Percentiles rank a stretch among this genome's conserved stretches.
Conservation (phyloP, 2,113 vertebrate genomes). For the Marmota monax region DNA sequence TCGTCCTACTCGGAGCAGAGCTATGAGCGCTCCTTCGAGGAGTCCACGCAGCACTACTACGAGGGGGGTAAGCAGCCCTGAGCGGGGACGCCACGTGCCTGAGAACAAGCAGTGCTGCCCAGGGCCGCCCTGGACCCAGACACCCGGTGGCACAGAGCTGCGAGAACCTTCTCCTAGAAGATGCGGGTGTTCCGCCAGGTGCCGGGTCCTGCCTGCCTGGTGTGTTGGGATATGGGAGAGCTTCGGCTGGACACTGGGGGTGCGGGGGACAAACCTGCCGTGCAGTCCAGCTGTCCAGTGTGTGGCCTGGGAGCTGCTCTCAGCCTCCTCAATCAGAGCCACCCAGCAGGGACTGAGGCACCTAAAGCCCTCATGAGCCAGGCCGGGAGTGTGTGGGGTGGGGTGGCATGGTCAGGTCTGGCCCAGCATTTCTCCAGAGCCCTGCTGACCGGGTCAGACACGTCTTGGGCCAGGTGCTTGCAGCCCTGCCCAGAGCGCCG, state of each 20-base stretch:
- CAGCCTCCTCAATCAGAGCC: not conserved
- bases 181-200: not conserved
- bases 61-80: conserved; percentile 92
- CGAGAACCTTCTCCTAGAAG: not conserved
- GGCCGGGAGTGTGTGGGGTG: fast-evolving
- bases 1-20: conserved; percentile 95
- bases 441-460: fast-evolving
- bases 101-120: not conserved
- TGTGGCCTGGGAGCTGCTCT: not conserved
- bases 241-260: fast-evolving
- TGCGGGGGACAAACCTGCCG: not conserved
- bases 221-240: not conserved
- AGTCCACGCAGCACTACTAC: conserved; percentile 97
- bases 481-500: no score
- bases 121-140: not conserved
- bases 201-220: fast-evolving
- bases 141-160: fast-evolving
- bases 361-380: not conserved
- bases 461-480: not conserved
- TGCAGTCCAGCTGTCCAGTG: not conserved
- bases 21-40: conserved; percentile 95
- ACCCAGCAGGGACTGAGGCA: not conserved
- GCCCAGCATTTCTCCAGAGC: not conserved
- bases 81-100: not conserved
- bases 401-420: fast-evolving